phyloP scores from a whole-genome alignment of 2,113 vertebrate species.

The Osmerus eperlanus region DNA sequence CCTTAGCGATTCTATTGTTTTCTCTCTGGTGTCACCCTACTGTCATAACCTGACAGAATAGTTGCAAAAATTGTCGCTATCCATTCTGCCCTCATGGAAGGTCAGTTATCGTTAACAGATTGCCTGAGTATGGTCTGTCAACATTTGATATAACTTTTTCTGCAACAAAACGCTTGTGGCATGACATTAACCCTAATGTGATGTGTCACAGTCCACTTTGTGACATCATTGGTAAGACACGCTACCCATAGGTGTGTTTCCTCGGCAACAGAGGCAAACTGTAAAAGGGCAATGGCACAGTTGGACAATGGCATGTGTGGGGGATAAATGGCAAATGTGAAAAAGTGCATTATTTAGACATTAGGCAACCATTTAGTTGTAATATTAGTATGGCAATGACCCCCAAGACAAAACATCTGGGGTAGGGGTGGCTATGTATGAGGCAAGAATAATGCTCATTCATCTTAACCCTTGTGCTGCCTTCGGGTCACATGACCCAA shows the following conservation, averaged over 20 bases:
- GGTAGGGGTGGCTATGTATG: no score
- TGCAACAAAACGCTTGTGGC: conserved; percentile 26
- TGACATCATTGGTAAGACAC: conserved; percentile 28
- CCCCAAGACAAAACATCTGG: no score
- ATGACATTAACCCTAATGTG: conserved; percentile 45
- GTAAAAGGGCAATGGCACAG: conserved; percentile 38
- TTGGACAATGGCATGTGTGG: conserved; percentile 15
- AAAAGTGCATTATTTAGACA: background rate
- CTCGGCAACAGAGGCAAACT: conserved; percentile 13
- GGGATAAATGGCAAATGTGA: background rate
- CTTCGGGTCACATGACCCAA: no score
- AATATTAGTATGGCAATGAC: no score
- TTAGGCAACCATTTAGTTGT: background rate
- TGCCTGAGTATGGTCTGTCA: conserved; percentile 9
- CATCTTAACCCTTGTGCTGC: no score
- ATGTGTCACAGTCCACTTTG: conserved; percentile 38
- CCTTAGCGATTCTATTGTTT: background rate
- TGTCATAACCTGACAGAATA: background rate
- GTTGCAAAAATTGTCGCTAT: conserved; percentile 5
- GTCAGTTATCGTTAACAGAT: conserved; percentile 12
- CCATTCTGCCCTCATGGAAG: conserved; percentile 5
- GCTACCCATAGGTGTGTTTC: conserved; percentile 45
- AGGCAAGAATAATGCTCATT: no score
- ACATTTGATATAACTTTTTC: conserved; percentile 16
- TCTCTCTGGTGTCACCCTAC: conserved; percentile 6